Percentiles rank a stretch among this genome's conserved stretches.
These are phyloP conservation scores for Petrocephalus zakoni DNA, from an alignment of 2,113 vertebrate genomes.

Conservation along the genomic window DNA sequence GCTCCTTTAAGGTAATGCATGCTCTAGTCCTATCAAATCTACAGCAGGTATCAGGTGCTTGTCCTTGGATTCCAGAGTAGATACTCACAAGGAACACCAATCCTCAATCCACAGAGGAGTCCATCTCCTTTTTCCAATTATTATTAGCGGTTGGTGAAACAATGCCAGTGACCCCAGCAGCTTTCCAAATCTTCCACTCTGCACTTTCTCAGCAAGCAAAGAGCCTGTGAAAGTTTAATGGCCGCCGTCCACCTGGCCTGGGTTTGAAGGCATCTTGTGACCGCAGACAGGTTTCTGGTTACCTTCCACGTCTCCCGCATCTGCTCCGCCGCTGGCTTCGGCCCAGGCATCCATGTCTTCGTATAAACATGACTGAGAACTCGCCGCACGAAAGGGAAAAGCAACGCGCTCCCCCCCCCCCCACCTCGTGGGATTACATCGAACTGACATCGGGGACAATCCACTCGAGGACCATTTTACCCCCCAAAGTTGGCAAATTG, in stretches of 20 bases:
- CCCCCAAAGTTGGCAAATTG: neutral
- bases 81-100: neutral
- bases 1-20: neutral
- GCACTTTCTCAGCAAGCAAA: conserved; percentile 9
- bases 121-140: neutral
- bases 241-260: conserved; percentile 2
- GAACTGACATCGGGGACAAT: neutral
- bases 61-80: neutral
- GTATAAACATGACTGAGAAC: neutral
- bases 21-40: neutral
- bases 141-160: neutral
- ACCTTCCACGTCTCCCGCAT: neutral
- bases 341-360: neutral
- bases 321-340: neutral
- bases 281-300: conserved; percentile 8
- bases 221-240: conserved; percentile 14
- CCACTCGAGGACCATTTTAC: neutral
- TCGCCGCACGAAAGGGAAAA: neutral
- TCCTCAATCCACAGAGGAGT: neutral
- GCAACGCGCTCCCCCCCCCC: too few relatives aligned
- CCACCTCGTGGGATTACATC: neutral
- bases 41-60: neutral
- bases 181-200: neutral
- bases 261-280: neutral
- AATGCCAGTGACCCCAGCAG: neutral